phyloP scores from a whole-genome alignment of 2,797 vertebrate genomes.

The Yasuhikotakia modesta region DNA sequence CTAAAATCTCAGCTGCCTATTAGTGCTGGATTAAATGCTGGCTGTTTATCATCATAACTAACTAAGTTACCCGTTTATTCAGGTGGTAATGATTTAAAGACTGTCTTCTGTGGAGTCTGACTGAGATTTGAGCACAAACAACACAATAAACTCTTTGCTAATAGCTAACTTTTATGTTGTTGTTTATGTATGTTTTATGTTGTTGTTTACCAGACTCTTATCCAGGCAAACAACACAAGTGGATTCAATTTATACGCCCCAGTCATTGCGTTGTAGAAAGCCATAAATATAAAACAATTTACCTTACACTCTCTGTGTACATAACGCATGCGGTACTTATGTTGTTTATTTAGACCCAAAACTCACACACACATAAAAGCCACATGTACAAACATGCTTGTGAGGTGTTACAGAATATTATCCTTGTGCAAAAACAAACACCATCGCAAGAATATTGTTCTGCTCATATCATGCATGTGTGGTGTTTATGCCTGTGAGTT shows the following conservation, averaged over 20 bases:
- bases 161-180: slow-evolving; percentile 54
- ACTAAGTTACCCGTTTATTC: slow-evolving; percentile 23
- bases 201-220: slow-evolving; percentile 62
- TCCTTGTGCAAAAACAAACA: too few species aligned
- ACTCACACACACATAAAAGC: too few species aligned
- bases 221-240: slow-evolving; percentile 6
- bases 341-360: too few species aligned
- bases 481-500: too few species aligned
- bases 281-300: neutral
- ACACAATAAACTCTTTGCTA: slow-evolving; percentile 56
- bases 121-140: slow-evolving; percentile 2
- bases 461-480: too few species aligned
- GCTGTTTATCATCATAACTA: slow-evolving; percentile 14
- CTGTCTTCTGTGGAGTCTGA: slow-evolving; percentile 20
- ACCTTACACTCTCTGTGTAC: too few species aligned
- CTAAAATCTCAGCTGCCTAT: neutral
- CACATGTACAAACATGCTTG: too few species aligned
- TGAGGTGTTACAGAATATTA: too few species aligned
- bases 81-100: slow-evolving; percentile 28
- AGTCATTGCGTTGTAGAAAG: too few species aligned
- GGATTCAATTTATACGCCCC: neutral
- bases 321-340: too few species aligned
- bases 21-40: slow-evolving; percentile 24
- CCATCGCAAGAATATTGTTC: too few species aligned
- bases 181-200: too few species aligned